Conservation (phyloP, 2,797 vertebrate genomes). For the Smutsia gigantea region DNA sequence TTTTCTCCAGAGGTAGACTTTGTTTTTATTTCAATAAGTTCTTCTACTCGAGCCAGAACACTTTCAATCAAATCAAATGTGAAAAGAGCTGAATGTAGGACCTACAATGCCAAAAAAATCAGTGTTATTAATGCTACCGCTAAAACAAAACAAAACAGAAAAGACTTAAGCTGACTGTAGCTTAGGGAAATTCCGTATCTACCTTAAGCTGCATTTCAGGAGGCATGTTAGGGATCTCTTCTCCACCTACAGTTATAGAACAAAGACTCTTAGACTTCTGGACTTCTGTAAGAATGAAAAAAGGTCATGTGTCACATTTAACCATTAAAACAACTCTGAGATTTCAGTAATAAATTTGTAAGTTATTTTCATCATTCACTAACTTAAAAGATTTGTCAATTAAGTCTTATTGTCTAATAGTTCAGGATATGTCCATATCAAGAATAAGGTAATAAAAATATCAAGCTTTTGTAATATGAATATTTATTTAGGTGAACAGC, state of each 20-base stretch:
- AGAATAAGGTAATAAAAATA: conserved; percentile 34
- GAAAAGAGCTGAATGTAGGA: conserved; percentile 94
- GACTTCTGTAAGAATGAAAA: conserved; percentile 81
- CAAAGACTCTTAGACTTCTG: conserved; percentile 84
- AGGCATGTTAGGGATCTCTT: conserved; percentile 92
- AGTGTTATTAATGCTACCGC: conserved; percentile 62
- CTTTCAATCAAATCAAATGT: conserved; percentile 99
- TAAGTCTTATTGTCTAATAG: conserved; percentile 26
- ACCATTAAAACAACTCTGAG: conserved; percentile 32
- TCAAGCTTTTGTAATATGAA: background rate
- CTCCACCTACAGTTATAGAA: conserved; percentile 89
- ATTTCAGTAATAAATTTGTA: conserved; percentile 47
- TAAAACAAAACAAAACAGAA: conserved; percentile 27
- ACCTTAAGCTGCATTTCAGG: conserved; percentile 96
- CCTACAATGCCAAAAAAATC: conserved; percentile 88
- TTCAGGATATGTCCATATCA: background rate
- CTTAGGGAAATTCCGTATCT: conserved; percentile 59
- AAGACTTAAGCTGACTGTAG: background rate
- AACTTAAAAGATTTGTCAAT: conserved; percentile 5
- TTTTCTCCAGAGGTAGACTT: conserved; percentile 85
- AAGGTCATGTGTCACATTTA: background rate
- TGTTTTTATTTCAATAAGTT: conserved; percentile 92
- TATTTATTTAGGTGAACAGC: background rate
- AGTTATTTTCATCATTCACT: conserved; percentile 24
- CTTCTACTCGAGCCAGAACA: conserved; percentile 94